Percentiles rank a stretch among this genome's conserved stretches.
phyloP scores from a whole-genome alignment of 37 sponge, comb jelly and placozoan species.

The Agelas oroides region DNA sequence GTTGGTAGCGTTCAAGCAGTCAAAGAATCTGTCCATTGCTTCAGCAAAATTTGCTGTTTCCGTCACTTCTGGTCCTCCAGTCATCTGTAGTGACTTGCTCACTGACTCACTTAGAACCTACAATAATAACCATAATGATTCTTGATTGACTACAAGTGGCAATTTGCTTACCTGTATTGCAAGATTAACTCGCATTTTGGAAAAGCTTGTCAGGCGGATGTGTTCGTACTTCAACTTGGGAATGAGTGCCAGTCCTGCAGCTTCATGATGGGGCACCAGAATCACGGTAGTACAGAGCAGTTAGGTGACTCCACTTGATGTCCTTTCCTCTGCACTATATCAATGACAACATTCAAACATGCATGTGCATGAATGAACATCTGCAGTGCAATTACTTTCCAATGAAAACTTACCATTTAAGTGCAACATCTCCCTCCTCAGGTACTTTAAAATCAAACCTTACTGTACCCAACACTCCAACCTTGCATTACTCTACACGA shows the following conservation, averaged over 20 bases:
- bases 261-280: too few species aligned
- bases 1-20: conserved; percentile 31
- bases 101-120: conserved; percentile 46
- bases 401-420: too few species aligned
- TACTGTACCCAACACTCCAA: too few species aligned
- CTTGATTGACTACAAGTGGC: too few species aligned
- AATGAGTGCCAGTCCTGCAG: conserved; percentile 10
- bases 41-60: conserved; percentile 35
- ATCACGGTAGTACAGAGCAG: conserved; percentile 4
- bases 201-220: conserved; percentile 48
- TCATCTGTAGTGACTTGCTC: background rate
- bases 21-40: conserved; percentile 44
- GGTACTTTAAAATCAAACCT: too few species aligned
- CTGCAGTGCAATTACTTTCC: too few species aligned
- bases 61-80: conserved; percentile 19
- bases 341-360: too few species aligned
- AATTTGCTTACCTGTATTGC: conserved; percentile 47
- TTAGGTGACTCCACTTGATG: conserved; percentile 43
- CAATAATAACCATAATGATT: too few species aligned
- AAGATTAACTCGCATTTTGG: conserved; percentile 65
- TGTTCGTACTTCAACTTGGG: conserved; percentile 66
- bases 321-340: conserved; percentile 21
- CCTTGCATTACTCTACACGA: too few species aligned
- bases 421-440: too few species aligned
- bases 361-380: too few species aligned